phyloP scores from a whole-genome alignment of 2,888 invertebrate genomes.

The Drosophila birchii region DNA sequence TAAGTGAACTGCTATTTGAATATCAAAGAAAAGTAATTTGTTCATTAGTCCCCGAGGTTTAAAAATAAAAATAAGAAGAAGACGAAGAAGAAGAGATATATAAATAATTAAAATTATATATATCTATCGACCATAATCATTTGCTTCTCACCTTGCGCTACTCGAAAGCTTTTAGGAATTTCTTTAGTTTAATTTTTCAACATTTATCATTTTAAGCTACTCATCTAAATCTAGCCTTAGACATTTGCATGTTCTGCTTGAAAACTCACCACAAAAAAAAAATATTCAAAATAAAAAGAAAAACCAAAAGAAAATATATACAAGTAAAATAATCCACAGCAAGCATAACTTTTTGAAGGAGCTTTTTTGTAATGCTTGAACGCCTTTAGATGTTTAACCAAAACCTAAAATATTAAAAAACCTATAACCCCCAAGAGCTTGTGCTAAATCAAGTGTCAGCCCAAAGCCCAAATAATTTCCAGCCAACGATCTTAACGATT shows the following conservation, averaged over 20 bases:
- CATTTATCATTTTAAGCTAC: conserved; percentile 45
- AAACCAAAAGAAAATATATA: conserved; percentile 17
- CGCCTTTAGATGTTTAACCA: conserved; percentile 55
- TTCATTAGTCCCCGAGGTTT: conserved; percentile 72
- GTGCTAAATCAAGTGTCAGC: conserved; percentile 27
- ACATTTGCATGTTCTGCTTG: conserved; percentile 70
- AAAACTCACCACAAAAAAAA: conserved; percentile 31
- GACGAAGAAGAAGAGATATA: conserved; percentile 21
- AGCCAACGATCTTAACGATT: conserved; percentile 45
- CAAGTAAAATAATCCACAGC: conserved; percentile 35
- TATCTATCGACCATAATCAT: conserved; percentile 31
- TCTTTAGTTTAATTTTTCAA: conserved; percentile 38
- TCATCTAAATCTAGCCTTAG: conserved; percentile 50
- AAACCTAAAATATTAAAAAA: conserved; percentile 1
- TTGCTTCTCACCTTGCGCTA: conserved; percentile 46
- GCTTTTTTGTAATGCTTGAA: conserved; percentile 74
- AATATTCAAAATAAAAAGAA: background rate
- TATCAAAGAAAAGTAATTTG: conserved; percentile 75
- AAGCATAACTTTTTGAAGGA: conserved; percentile 53
- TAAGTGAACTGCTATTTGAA: conserved; percentile 31
- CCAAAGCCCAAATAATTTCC: conserved; percentile 13
- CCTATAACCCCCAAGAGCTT: conserved; percentile 37
- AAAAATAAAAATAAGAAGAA: no score
- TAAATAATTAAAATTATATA: conserved; percentile 5
- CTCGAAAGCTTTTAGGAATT: conserved; percentile 35